phyloP scores from a whole-genome alignment of 2,888 invertebrate genomes.

The Drosophila bunnanda region DNA sequence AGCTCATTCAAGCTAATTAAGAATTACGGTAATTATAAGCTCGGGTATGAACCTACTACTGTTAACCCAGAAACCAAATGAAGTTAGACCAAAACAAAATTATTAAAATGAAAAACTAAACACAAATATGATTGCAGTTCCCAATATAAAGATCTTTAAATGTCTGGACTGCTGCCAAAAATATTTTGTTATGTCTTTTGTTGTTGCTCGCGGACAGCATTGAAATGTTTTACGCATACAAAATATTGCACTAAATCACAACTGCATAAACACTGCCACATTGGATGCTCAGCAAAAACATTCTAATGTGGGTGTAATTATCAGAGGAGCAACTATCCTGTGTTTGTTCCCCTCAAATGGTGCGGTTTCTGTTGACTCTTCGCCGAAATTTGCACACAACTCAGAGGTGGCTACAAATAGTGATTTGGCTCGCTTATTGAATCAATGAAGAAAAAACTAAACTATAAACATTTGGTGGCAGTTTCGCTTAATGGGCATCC shows the following conservation, averaged over 20 bases:
- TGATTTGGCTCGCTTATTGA: conserved; percentile 42
- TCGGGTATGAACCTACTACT: not conserved
- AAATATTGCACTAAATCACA: conserved; percentile 4
- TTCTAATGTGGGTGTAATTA: conserved; percentile 24
- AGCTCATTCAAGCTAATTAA: conserved; percentile 7
- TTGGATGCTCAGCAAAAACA: not conserved
- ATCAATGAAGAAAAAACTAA: conserved; percentile 58
- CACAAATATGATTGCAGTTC: conserved; percentile 18
- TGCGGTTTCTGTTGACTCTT: conserved; percentile 20
- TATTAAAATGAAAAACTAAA: not conserved
- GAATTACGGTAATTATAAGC: not conserved
- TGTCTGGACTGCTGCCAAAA: conserved; percentile 16
- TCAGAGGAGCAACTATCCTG: conserved; percentile 17
- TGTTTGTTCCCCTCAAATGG: conserved; percentile 33
- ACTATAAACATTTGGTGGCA: conserved; percentile 49
- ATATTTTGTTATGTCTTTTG: conserved; percentile 16
- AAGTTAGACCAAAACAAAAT: conserved; percentile 10
- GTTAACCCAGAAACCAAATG: conserved; percentile 17
- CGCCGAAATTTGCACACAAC: conserved; percentile 45
- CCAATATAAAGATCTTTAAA: not conserved
- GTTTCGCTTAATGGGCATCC: conserved; percentile 46
- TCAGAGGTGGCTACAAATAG: conserved; percentile 55
- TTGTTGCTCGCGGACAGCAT: conserved; percentile 21
- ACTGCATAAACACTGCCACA: not conserved
- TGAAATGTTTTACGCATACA: conserved; percentile 22